phyloP scores from a whole-genome alignment of 2,888 invertebrate species.

The Ischnura elegans region DNA sequence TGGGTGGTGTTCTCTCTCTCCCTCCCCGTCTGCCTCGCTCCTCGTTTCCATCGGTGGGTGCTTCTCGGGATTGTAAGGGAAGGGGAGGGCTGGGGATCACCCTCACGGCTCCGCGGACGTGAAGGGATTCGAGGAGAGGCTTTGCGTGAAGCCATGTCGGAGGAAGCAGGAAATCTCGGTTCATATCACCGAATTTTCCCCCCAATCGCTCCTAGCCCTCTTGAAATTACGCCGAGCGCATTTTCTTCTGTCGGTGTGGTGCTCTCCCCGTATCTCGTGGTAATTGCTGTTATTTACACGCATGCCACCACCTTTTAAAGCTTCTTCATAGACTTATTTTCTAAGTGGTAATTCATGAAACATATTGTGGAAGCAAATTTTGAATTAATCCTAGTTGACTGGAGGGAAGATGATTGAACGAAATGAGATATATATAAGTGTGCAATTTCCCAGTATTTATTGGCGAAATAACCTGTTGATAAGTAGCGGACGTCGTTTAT shows the following conservation, averaged over 20 bases:
- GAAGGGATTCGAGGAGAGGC: not conserved
- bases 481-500: too few relatives aligned
- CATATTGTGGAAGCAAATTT: too few relatives aligned
- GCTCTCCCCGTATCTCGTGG: too few relatives aligned
- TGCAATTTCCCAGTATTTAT: too few relatives aligned
- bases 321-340: too few relatives aligned
- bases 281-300: too few relatives aligned
- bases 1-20: not conserved
- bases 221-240: not conserved
- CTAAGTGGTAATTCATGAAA: too few relatives aligned
- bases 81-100: not conserved
- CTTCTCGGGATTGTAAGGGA: not conserved
- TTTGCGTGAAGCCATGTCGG: not conserved
- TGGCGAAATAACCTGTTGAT: too few relatives aligned
- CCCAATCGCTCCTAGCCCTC: not conserved
- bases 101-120: not conserved
- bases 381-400: too few relatives aligned
- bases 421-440: too few relatives aligned
- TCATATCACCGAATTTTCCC: not conserved
- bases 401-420: too few relatives aligned
- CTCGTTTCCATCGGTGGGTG: not conserved
- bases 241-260: not conserved
- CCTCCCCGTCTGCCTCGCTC: not conserved
- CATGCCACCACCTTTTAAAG: not conserved
- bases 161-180: not conserved